Evolutionary conservation across 1,140 invertebrate genomes (phyloP), one percentile per base, ranked within the genome.

Genomic region (Pteromalus puparum): DNA sequence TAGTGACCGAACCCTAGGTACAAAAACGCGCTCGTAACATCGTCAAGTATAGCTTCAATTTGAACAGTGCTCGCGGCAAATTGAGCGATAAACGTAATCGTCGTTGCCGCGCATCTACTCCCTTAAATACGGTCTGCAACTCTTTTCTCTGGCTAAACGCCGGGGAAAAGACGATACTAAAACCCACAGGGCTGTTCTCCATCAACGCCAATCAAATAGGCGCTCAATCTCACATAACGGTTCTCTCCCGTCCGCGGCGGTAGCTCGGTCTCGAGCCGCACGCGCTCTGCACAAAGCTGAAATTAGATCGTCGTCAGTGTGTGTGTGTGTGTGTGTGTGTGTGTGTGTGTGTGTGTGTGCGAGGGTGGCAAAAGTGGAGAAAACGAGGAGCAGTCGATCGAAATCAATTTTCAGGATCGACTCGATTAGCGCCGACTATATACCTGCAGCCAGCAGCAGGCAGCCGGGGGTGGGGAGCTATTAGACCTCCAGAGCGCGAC

Each of bases 351-450:
- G 61, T 34, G 30, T 34, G 6, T 34, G 30, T n/a, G 61, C 9
- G 24, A 70, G 26, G 24, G 67, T 13, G 26, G 67, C 28, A 70
- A 70, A 70, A 70, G 67, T 30, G 24, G 24, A 30, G 67, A 70
- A 70, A 70, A 70, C 67, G 67, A 61, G 73, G 5, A 75, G 7
- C 42, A 70, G n/a, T 42, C 61, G 79, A 84, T 84, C 68, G 83
- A 82, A 82, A 78, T 85, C 84, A 85, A 82, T 82, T 85, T 82
- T 82, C 84, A 48, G 74, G 65, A 81, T 67, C 74, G 80, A 48
- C 72, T 42, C 74, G 30, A 82, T 82, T 85, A 46, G 21, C 73
- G 21, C 34, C 30, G 38, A 70, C 9, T 68, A 21, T 42, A 42
- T 42, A 18, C 48, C 15, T 53, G 1, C 13, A 68, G 4, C 65